phyloP scores from a whole-genome alignment of 2,888 invertebrate genomes.

The Encarsia formosa region DNA sequence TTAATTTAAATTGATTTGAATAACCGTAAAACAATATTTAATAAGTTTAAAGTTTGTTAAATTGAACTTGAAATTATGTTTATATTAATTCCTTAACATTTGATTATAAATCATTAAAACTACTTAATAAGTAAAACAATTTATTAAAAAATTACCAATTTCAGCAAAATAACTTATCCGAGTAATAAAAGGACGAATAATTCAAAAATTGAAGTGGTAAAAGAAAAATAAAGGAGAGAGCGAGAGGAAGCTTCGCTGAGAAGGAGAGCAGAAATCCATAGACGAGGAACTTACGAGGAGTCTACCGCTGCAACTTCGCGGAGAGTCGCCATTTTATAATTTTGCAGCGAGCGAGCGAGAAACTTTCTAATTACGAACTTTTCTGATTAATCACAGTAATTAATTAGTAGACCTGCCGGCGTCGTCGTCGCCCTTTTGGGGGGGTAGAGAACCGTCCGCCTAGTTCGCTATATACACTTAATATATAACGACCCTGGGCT shows the following conservation, averaged over 20 bases:
- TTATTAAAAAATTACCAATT: too few species aligned
- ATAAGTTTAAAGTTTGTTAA: too few species aligned
- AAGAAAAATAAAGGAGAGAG: slow-evolving; percentile 10
- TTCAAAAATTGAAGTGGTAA: slow-evolving; percentile 1
- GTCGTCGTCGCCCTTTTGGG: slow-evolving; percentile 3
- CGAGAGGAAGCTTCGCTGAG: background rate
- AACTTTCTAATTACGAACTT: slow-evolving; percentile 60
- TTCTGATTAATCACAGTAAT: slow-evolving; percentile 61
- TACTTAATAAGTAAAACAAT: too few species aligned
- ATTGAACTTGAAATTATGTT: too few species aligned
- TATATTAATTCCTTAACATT: too few species aligned
- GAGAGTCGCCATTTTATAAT: slow-evolving; percentile 52
- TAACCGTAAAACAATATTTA: too few species aligned
- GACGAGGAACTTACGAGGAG: too few species aligned
- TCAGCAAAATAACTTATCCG: too few species aligned
- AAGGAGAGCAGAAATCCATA: background rate
- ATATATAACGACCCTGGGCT: background rate
- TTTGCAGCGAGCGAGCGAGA: slow-evolving; percentile 50
- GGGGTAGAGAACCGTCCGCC: background rate
- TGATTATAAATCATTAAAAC: too few species aligned
- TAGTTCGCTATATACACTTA: slow-evolving; percentile 18
- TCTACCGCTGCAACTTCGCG: slow-evolving; percentile 16
- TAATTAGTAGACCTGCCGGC: slow-evolving; percentile 53
- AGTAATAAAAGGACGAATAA: slow-evolving; percentile 1
- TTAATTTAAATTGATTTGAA: too few species aligned